Conservation (phyloP, 2,888 invertebrate genomes). For the Geotrupes spiniger region DNA sequence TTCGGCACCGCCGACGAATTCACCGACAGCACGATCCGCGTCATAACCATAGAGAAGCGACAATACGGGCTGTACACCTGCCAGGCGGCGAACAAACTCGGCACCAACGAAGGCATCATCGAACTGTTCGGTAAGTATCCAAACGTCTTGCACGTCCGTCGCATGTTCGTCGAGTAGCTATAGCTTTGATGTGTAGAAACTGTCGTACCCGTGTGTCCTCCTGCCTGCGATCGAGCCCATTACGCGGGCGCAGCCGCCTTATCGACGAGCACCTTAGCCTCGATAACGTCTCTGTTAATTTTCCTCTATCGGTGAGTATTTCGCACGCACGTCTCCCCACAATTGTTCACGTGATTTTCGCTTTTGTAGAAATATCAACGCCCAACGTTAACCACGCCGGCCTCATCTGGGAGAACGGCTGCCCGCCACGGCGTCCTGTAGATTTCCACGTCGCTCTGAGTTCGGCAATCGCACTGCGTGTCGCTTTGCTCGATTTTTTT, state of each 20-base stretch:
- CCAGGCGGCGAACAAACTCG: constrained; percentile 85
- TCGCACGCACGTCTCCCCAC: neutral
- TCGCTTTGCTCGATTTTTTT: too few species aligned
- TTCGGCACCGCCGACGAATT: constrained; percentile 91
- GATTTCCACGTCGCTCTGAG: too few species aligned
- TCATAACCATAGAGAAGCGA: constrained; percentile 86
- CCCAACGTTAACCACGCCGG: constrained; percentile 74
- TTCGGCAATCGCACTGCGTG: too few species aligned
- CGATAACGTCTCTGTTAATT: constrained; percentile 13
- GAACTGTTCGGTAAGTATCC: constrained; percentile 73
- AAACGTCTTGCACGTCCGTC: constrained; percentile 5
- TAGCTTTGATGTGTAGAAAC: constrained; percentile 64
- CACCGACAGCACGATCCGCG: constrained; percentile 83
- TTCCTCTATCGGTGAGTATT: constrained; percentile 14
- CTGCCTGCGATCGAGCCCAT: constrained; percentile 76
- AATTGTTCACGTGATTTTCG: neutral
- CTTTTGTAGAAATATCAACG: constrained; percentile 62
- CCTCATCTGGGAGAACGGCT: constrained; percentile 50
- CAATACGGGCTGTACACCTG: constrained; percentile 86
- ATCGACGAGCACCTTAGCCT: constrained; percentile 52
- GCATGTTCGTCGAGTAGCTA: neutral
- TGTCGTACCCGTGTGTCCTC: constrained; percentile 89
- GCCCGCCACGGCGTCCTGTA: too few species aligned
- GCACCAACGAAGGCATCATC: constrained; percentile 73
- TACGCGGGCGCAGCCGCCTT: constrained; percentile 59